phyloP scores from a whole-genome alignment of 2,797 vertebrate species.

The Tokudaia muenninki region DNA sequence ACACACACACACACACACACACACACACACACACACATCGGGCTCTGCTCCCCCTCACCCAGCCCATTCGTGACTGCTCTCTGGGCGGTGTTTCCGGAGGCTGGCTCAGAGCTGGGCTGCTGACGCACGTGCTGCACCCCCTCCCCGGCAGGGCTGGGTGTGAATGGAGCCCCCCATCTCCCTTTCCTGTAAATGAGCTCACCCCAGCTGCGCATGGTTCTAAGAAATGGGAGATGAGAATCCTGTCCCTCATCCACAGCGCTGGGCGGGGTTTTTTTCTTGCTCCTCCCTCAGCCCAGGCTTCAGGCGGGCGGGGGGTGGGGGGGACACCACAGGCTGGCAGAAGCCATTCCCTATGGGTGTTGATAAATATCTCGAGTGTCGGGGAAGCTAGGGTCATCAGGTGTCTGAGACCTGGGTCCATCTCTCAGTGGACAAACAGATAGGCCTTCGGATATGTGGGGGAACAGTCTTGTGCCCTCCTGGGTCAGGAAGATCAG shows the following conservation, averaged over 20 bases:
- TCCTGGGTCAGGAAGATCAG: neutral
- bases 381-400: too few relatives aligned
- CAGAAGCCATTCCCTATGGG: neutral
- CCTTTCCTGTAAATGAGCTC: conserved; percentile 85
- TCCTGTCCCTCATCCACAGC: conserved; percentile 47
- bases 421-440: neutral
- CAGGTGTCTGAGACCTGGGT: fast-evolving
- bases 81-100: conserved; percentile 80
- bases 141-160: conserved; percentile 63
- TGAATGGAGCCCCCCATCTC: conserved; percentile 80
- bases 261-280: neutral
- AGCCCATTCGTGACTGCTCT: conserved; percentile 81
- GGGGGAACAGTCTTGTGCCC: neutral
- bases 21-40: neutral
- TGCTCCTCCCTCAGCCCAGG: neutral
- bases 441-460: neutral
- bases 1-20: neutral
- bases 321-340: neutral
- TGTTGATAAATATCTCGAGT: too few relatives aligned
- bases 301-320: neutral
- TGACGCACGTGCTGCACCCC: conserved; percentile 73
- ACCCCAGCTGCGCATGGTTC: conserved; percentile 64
- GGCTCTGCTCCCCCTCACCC: conserved; percentile 52
- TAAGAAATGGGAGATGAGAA: conserved; percentile 70
- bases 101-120: conserved; percentile 44